Conservation (phyloP, 2,888 invertebrate genomes). For the Lasioglossum morio region DNA sequence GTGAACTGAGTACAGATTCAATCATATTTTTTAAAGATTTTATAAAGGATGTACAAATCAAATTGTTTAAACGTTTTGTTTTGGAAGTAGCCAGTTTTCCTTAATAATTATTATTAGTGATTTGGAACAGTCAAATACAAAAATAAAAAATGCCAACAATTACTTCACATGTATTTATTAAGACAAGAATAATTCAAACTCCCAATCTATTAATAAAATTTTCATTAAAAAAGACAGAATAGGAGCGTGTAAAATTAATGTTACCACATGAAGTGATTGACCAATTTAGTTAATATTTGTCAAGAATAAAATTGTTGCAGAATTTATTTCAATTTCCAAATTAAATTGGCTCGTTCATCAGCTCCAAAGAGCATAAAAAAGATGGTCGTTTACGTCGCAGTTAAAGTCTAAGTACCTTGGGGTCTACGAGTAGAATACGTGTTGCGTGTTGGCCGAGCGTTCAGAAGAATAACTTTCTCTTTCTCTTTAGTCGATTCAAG, state of each 20-base stretch:
- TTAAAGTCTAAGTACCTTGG: not conserved
- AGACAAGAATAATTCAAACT: not conserved
- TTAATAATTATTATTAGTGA: not conserved
- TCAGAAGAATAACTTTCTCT: constrained; percentile 5
- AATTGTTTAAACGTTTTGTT: too few relatives aligned
- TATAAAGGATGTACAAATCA: not conserved
- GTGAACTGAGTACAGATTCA: not conserved
- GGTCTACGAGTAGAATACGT: not conserved
- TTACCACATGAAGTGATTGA: not conserved
- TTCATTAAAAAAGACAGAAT: too few relatives aligned
- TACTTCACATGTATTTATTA: not conserved
- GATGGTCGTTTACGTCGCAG: not conserved
- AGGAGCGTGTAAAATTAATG: not conserved
- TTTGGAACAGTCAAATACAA: not conserved
- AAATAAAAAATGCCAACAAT: not conserved
- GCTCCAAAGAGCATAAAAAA: not conserved
- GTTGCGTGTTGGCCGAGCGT: constrained; percentile 8
- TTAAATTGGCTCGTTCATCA: not conserved
- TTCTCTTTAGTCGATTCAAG: not conserved
- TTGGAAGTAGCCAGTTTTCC: not conserved
- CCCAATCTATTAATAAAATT: not conserved
- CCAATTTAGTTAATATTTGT: not conserved
- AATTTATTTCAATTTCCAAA: not conserved
- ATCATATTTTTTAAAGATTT: not conserved
- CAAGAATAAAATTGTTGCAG: not conserved